phyloP scores from a whole-genome alignment of 2,888 invertebrate species.

The Cinara cedri region DNA sequence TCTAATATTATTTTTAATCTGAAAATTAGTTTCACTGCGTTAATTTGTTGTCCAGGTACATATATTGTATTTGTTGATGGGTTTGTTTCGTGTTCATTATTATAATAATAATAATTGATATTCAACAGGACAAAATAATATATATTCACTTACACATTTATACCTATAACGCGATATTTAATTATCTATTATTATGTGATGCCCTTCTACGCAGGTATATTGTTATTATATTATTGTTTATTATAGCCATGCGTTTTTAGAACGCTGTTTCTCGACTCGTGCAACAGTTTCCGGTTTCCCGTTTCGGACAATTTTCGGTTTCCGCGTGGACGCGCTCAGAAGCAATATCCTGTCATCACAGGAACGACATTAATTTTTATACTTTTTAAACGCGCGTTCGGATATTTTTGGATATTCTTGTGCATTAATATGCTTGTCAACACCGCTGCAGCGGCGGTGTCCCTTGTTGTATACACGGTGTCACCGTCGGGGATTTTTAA shows the following conservation, averaged over 20 bases:
- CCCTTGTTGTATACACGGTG: neutral
- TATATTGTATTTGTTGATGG: neutral
- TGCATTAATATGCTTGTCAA: constrained; percentile 32
- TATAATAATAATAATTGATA: neutral
- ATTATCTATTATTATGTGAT: neutral
- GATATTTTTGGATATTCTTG: constrained; percentile 44
- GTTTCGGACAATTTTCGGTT: neutral
- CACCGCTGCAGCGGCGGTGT: neutral
- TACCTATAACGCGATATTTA: neutral
- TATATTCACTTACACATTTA: neutral
- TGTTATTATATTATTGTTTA: too few relatives aligned
- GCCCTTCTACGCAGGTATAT: neutral
- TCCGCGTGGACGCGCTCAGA: neutral
- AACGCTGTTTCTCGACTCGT: neutral
- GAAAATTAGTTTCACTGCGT: too few relatives aligned
- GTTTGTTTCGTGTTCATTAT: neutral
- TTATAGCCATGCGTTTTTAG: too few relatives aligned
- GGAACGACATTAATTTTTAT: neutral
- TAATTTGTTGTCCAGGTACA: too few relatives aligned
- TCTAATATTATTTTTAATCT: too few relatives aligned
- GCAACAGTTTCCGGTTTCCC: neutral
- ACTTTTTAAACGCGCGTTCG: neutral
- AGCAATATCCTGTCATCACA: neutral
- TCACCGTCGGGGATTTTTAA: constrained; percentile 5
- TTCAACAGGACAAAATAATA: neutral